Evolutionary conservation across 2,113 vertebrate species (phyloP).

Genomic region (Passer domesticus): DNA sequence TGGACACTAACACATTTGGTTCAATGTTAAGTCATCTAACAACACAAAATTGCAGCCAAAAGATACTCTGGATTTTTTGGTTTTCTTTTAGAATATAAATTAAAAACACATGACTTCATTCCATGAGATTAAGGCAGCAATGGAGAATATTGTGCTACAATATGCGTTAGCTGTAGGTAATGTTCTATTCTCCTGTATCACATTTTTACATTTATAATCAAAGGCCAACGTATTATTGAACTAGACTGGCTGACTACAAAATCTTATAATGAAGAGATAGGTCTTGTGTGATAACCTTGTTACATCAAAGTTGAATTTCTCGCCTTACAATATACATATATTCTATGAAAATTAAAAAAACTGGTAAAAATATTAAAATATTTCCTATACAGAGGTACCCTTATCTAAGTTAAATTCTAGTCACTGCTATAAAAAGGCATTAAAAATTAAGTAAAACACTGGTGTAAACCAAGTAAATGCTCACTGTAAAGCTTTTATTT

Average conservation of each 20-base stretch:
- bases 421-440: constrained; percentile 56
- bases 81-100: not conserved
- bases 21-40: not conserved
- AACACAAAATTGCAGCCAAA: constrained; percentile 26
- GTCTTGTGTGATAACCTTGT: not conserved
- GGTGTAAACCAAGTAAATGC: constrained; percentile 28
- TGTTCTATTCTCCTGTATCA: constrained; percentile 19
- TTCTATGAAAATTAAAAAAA: constrained; percentile 60
- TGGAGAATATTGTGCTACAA: constrained; percentile 50
- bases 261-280: not conserved
- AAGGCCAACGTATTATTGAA: constrained; percentile 31
- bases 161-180: constrained; percentile 13
- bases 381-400: constrained; percentile 58
- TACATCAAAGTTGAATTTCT: not conserved
- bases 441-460: constrained; percentile 60
- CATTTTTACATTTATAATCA: not conserved
- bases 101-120: not conserved
- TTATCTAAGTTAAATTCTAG: constrained; percentile 31
- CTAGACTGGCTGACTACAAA: constrained; percentile 21
- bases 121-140: constrained; percentile 67
- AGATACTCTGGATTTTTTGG: not conserved
- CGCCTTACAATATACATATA: constrained; percentile 27
- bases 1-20: not conserved
- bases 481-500: constrained; percentile 10
- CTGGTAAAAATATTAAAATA: constrained; percentile 64